Base-by-base conservation (phyloP, 2,113 vertebrate genomes). In the Actenoides lindsayi region DNA sequence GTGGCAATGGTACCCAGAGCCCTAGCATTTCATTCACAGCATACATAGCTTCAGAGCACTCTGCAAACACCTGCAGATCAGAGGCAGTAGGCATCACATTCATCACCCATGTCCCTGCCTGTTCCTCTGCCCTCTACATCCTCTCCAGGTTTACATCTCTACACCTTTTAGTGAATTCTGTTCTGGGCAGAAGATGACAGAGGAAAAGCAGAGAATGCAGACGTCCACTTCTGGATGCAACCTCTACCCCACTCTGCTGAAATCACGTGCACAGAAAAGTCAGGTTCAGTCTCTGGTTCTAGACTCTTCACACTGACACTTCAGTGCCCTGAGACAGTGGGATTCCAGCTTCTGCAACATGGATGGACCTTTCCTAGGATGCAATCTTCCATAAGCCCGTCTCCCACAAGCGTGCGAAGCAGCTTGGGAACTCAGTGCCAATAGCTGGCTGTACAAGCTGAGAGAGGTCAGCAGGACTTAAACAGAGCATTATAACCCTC, bases 381-480 rank as follows among this genome's bases (percentile, higher is more conserved):
- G 33, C 80, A 56, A 46, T 11, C 63, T 37, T 57, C 80, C 65
- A 65, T 33, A 83, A 83, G 56, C 3, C 11, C 56, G 8, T 3
- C 3, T 18, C 56, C 81, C 13, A 39, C 1, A 1, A 71, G 64
- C 0, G 1, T 28, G 59, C 0, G 0, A 17, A 65, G 51, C 5
- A 0, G 6, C 16, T 25, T 41, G 62, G 30, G 28, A 73, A 13
- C 21, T 48, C 25, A 1, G 13, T 19, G 42, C 54, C 10, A 1
- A 39, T 3, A 28, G 46, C 31, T 10, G 71, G 10, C 16, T 28
- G 30, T 20, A 31, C 28, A 25, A 73, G 35, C 53, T 48, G 33
- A 18, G 48, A 51, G 59, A 50, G 50, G 25, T 17, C 93, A 87
- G 44, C 25, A 87, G 35, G 42, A 84, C 60, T 54, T 54, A 31